Evolutionary conservation across 2,113 vertebrate species (phyloP).

Genomic region (Burhinus oedicnemus): DNA sequence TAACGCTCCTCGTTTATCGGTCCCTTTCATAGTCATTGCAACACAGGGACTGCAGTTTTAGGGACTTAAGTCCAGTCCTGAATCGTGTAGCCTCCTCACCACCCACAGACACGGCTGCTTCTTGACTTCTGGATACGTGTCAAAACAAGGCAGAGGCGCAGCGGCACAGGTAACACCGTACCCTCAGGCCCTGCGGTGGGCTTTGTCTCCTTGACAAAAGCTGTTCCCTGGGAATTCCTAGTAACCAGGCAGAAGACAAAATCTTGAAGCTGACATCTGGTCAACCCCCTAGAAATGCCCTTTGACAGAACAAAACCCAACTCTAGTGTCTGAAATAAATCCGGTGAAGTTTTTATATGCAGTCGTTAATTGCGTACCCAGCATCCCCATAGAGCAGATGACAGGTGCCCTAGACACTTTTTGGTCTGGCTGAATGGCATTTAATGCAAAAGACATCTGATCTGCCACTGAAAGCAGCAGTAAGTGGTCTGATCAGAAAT

Average conservation of each 20-base stretch:
- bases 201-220: background rate
- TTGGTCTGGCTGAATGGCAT: background rate
- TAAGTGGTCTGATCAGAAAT: slow-evolving; percentile 41
- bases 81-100: fast-evolving
- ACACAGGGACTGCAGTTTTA: background rate
- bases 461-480: slow-evolving; percentile 1
- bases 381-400: background rate
- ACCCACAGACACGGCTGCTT: fast-evolving
- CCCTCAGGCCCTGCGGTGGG: background rate
- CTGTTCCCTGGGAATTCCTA: background rate
- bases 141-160: background rate
- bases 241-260: background rate
- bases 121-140: background rate
- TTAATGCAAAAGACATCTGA: slow-evolving; percentile 1
- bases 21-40: background rate
- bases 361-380: background rate
- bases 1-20: background rate
- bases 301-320: background rate
- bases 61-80: background rate
- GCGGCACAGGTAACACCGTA: fast-evolving
- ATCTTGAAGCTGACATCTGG: background rate
- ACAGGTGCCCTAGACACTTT: background rate
- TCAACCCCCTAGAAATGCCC: background rate
- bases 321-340: background rate
- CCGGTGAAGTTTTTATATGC: background rate